phyloP scores from a whole-genome alignment of 2,888 invertebrate genomes.

The Syrphus vitripennis region DNA sequence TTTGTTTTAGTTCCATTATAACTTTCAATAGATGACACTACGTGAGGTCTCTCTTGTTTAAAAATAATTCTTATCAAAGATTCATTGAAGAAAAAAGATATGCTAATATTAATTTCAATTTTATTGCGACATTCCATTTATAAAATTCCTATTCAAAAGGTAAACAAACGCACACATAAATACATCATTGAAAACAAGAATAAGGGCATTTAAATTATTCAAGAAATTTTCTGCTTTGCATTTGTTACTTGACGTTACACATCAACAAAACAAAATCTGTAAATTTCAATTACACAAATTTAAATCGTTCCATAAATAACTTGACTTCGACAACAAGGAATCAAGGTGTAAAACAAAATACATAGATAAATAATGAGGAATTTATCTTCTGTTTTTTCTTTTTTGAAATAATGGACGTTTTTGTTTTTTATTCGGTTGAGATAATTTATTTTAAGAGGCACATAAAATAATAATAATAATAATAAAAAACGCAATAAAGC shows the following conservation, averaged over 20 bases:
- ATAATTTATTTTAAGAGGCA: neutral
- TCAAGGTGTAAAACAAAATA: neutral
- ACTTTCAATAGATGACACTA: too few relatives aligned
- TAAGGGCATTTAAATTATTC: neutral
- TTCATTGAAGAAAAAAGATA: neutral
- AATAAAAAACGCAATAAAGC: neutral
- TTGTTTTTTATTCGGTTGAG: neutral
- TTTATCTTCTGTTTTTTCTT: neutral
- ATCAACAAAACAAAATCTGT: constrained; percentile 18
- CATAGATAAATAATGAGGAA: neutral
- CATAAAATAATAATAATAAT: too few relatives aligned
- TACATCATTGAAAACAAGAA: neutral
- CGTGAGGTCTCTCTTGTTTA: too few relatives aligned
- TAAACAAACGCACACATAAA: neutral
- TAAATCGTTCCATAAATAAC: constrained; percentile 48
- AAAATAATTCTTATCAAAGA: neutral
- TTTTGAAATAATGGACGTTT: neutral
- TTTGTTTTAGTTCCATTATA: too few relatives aligned
- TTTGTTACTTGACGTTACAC: neutral
- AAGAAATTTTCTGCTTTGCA: neutral
- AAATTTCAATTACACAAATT: constrained; percentile 42
- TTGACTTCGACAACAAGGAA: neutral
- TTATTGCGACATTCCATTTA: neutral
- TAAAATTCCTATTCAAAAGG: neutral
- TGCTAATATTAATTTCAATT: neutral